Conservation (phyloP, 2,888 invertebrate genomes). For the Operophtera brumata region DNA sequence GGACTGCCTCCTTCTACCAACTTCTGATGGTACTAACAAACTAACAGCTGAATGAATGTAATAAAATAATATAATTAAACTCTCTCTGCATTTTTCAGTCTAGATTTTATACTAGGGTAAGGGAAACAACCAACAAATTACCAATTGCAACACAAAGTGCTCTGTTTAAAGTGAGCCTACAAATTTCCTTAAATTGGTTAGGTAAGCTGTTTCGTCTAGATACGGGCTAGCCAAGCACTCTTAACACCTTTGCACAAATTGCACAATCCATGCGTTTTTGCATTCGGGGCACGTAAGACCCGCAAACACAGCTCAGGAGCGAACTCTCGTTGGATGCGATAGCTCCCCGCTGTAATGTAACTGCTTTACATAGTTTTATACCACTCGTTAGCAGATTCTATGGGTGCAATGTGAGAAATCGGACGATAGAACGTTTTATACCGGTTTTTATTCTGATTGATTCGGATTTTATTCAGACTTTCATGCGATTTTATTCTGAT, state of each 20-base stretch:
- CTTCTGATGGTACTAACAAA: no score
- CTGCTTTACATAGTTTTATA: slow-evolving; percentile 34
- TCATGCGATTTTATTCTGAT: background rate
- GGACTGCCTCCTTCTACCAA: no score
- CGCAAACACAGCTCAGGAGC: slow-evolving; percentile 36
- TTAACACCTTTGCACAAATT: slow-evolving; percentile 36
- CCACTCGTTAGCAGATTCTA: slow-evolving; percentile 30
- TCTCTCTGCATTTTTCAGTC: background rate
- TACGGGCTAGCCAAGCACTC: slow-evolving; percentile 26
- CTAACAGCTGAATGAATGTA: no score
- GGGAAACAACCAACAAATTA: no score
- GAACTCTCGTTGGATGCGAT: slow-evolving; percentile 30
- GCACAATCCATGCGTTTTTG: slow-evolving; percentile 38
- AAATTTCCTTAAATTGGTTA: slow-evolving; percentile 15
- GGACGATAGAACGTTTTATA: slow-evolving; percentile 4
- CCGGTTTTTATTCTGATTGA: slow-evolving; percentile 10
- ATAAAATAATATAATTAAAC: background rate
- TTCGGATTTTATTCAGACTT: slow-evolving; percentile 35
- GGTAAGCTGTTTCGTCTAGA: slow-evolving; percentile 27
- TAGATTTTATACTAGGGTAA: no score
- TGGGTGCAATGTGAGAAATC: slow-evolving; percentile 19
- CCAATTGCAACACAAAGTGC: no score
- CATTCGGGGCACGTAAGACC: slow-evolving; percentile 36
- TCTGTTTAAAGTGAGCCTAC: background rate
- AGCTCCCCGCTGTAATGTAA: slow-evolving; percentile 33